phyloP scores from a whole-genome alignment of 64 coral and sea anemone species.

The Pocillopora verrucosa region DNA sequence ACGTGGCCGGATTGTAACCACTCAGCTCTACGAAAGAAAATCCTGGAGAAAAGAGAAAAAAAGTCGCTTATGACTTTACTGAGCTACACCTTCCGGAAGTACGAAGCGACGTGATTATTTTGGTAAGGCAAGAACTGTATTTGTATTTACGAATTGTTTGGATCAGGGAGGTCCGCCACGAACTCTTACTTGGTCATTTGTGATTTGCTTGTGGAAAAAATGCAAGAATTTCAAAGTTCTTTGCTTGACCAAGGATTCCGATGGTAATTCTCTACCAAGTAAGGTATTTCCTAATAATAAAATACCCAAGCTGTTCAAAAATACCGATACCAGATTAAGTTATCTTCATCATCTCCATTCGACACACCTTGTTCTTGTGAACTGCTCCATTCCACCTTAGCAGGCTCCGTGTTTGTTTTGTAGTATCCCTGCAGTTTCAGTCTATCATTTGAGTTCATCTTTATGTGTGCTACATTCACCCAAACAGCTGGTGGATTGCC shows the following conservation, averaged over 20 bases:
- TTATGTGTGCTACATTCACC: slow-evolving; percentile 34
- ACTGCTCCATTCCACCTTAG: slow-evolving; percentile 51
- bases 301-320: no score
- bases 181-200: no score
- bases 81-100: not conserved
- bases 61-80: no score
- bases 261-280: not conserved
- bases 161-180: no score
- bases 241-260: no score
- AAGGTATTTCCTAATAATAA: not conserved
- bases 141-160: no score
- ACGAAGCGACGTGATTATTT: not conserved
- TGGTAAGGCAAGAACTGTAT: no score
- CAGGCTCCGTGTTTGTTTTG: slow-evolving; percentile 32
- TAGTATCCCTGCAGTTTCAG: slow-evolving; percentile 58
- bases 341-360: no score
- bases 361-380: slow-evolving; percentile 39
- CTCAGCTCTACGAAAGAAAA: not conserved
- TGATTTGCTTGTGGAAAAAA: no score
- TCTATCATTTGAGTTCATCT: slow-evolving; percentile 6
- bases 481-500: slow-evolving; percentile 67
- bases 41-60: not conserved
- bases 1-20: not conserved
- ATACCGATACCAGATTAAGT: not conserved
- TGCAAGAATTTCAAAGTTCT: no score